Conservation (phyloP, 1,140 invertebrate genomes). For the Reticulitermes speratus region DNA sequence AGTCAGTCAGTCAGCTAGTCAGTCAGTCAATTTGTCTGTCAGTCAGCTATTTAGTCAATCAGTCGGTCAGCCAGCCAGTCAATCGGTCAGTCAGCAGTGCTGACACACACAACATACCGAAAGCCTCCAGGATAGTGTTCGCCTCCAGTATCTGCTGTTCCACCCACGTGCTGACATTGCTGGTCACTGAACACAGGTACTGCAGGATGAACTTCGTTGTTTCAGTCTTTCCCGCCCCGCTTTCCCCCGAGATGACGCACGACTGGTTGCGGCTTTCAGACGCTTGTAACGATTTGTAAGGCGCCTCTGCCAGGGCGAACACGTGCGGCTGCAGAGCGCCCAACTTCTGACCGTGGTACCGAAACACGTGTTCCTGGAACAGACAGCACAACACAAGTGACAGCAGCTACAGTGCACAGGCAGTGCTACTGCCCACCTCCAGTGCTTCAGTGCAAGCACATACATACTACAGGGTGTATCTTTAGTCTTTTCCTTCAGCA, state of each 20-base stretch:
- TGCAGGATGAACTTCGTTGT: constrained; percentile 94
- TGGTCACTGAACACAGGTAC: constrained; percentile 90
- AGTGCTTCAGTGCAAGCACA: no score
- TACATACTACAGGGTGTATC: no score
- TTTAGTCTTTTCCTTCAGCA: no score
- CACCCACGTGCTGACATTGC: constrained; percentile 88
- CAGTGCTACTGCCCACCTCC: no score
- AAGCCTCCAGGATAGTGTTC: constrained; percentile 89
- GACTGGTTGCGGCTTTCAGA: constrained; percentile 69
- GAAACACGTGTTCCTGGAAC: constrained; percentile 74
- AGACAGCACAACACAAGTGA: constrained; percentile 35
- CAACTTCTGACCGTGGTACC: constrained; percentile 79
- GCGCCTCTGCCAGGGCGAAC: constrained; percentile 85
- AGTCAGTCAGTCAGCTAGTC: no score
- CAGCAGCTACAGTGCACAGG: no score
- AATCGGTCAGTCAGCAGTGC: no score
- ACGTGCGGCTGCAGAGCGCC: constrained; percentile 82
- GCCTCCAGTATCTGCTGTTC: constrained; percentile 93
- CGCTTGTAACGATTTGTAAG: constrained; percentile 70
- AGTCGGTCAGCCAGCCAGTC: no score
- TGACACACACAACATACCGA: constrained; percentile 60
- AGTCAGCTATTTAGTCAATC: no score
- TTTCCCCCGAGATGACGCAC: constrained; percentile 96
- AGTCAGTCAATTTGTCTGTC: no score
- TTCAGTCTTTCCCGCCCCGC: constrained; percentile 97